Percentiles rank a stretch among this genome's conserved stretches.
Conservation (phyloP, 2,888 invertebrate genomes). For the Uropetala carovei region DNA sequence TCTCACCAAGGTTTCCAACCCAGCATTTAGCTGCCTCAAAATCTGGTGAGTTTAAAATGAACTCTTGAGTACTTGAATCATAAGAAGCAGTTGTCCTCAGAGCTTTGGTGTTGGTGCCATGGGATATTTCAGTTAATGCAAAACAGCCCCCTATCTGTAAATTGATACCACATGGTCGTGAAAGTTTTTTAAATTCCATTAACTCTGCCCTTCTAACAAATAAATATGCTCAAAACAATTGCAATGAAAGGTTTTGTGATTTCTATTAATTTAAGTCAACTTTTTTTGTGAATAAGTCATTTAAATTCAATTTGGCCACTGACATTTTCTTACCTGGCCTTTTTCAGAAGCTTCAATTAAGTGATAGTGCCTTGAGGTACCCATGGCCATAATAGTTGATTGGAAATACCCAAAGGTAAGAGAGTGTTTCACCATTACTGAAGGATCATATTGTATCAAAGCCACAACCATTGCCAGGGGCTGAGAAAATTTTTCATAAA, state of each 20-base stretch:
- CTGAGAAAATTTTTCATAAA: constrained; percentile 58
- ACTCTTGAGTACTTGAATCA: constrained; percentile 75
- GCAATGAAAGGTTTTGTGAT: neutral
- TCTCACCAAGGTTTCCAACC: constrained; percentile 75
- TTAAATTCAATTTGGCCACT: neutral
- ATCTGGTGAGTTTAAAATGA: constrained; percentile 77
- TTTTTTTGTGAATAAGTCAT: neutral
- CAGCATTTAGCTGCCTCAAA: constrained; percentile 78
- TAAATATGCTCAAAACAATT: neutral
- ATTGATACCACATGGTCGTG: constrained; percentile 68
- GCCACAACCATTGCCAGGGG: constrained; percentile 66
- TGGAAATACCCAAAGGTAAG: constrained; percentile 76
- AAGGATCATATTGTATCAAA: constrained; percentile 73
- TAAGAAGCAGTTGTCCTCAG: constrained; percentile 76
- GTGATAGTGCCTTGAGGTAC: constrained; percentile 75
- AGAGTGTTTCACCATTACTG: constrained; percentile 73
- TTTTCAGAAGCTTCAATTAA: constrained; percentile 72
- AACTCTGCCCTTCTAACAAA: neutral
- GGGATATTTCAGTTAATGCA: constrained; percentile 77
- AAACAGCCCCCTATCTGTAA: constrained; percentile 75
- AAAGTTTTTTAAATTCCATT: neutral
- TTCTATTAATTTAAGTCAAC: neutral
- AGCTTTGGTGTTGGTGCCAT: constrained; percentile 77
- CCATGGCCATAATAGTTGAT: constrained; percentile 75
- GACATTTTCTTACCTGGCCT: constrained; percentile 72